Evolutionary conservation across 2,888 invertebrate genomes (phyloP).

Genomic region (Argyresthia goedartella): DNA sequence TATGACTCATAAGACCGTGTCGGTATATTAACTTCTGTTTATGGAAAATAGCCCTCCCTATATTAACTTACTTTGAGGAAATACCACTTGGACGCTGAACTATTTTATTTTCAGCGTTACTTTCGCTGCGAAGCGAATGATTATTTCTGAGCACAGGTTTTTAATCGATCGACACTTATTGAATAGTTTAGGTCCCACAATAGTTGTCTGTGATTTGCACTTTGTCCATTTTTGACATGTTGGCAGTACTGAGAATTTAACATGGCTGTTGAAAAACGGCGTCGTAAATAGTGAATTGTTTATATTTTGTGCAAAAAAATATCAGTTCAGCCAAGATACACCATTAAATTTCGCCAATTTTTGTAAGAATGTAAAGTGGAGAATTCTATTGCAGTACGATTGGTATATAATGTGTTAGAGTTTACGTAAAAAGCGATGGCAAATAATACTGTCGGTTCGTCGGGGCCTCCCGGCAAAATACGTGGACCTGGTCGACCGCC

Average conservation of each 20-base stretch:
- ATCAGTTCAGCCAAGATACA: background rate
- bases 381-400: background rate
- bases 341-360: background rate
- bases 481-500: slow-evolving; percentile 84
- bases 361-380: slow-evolving; percentile 10
- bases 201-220: too few species aligned
- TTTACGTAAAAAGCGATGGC: slow-evolving; percentile 42
- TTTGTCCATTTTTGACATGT: background rate
- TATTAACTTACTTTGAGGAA: too few species aligned
- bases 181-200: too few species aligned
- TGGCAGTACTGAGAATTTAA: slow-evolving; percentile 24
- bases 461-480: slow-evolving; percentile 70
- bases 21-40: too few species aligned
- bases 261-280: slow-evolving; percentile 62
- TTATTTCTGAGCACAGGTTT: too few species aligned
- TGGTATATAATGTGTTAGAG: slow-evolving; percentile 41
- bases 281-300: slow-evolving; percentile 68
- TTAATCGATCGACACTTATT: too few species aligned
- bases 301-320: slow-evolving; percentile 39
- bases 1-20: too few species aligned
- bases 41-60: too few species aligned
- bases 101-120: too few species aligned
- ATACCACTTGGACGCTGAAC: too few species aligned
- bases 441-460: slow-evolving; percentile 65
- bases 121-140: too few species aligned